These are phyloP conservation scores for Chrysopilus asiliformis DNA, from an alignment of 2,888 invertebrate genomes.

Conservation along the genomic window DNA sequence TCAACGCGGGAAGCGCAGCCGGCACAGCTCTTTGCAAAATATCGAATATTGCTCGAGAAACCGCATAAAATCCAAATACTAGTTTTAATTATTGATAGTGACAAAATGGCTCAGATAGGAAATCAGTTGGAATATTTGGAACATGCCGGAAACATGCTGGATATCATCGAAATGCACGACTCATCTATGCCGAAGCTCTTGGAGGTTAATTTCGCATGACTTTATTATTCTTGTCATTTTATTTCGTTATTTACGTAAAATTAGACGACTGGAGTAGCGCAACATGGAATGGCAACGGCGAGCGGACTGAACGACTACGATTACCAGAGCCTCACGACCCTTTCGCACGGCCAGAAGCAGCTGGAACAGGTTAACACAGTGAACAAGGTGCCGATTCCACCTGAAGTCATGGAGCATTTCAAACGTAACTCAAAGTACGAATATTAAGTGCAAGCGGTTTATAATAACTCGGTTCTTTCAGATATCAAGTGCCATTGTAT, in stretches of 20 bases:
- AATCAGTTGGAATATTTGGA: slow-evolving; percentile 52
- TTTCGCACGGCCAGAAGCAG: slow-evolving; percentile 52
- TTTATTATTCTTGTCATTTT: not conserved
- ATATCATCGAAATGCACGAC: slow-evolving; percentile 44
- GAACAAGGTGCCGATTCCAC: slow-evolving; percentile 78
- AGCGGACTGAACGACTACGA: slow-evolving; percentile 86
- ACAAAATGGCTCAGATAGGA: slow-evolving; percentile 5
- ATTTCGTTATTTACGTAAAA: slow-evolving; percentile 3
- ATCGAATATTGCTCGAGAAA: no score
- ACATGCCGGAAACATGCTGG: slow-evolving; percentile 65
- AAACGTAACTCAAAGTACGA: slow-evolving; percentile 48
- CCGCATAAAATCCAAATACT: no score
- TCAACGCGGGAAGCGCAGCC: no score
- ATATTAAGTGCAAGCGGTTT: not conserved
- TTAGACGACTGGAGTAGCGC: slow-evolving; percentile 49
- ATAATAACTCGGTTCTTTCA: slow-evolving; percentile 27
- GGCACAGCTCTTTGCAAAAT: no score
- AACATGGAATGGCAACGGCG: slow-evolving; percentile 61
- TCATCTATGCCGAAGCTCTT: slow-evolving; percentile 27
- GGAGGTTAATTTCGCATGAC: slow-evolving; percentile 22
- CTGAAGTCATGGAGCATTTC: slow-evolving; percentile 90
- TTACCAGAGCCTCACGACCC: slow-evolving; percentile 66
- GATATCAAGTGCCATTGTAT: slow-evolving; percentile 92
- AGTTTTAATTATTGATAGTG: no score
- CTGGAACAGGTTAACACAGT: slow-evolving; percentile 67